Evolutionary conservation across 2,797 vertebrate species (phyloP), one percentile per base, ranked within the genome.

Genomic region (Crenuchus spilurus): DNA sequence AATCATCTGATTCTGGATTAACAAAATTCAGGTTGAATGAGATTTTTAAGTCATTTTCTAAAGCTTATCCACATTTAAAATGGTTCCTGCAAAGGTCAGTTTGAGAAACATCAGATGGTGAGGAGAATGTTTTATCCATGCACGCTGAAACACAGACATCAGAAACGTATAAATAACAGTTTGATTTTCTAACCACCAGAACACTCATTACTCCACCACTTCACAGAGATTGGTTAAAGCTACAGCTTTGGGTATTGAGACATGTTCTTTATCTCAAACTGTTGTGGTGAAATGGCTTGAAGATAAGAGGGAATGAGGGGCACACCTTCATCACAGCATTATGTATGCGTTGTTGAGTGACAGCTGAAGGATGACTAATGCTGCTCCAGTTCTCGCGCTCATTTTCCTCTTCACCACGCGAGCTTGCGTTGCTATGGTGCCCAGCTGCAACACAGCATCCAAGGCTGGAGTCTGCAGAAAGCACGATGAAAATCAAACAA

Each of bases 351-450:
- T 35, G 24, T 75, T 80, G 73, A 80, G 33, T 71, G 72, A 75
- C 75, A 82, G 77, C 66, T 70, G 62, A 57, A 42, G 31, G 55
- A 74, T 76, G 75, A 78, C 60, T 78, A 80, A 78, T 60, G 70
- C 63, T 49, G 13, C 66, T 74, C 61, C 13, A 37, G 49, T 70
- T 78, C 65, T 52, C 35, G 58, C 65, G 35, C 61, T 72, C 28
- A 46, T 69, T 75, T 67, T 76, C 70, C 55, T 44, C 60, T 71
- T 48, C 5, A 33, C 66, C 60, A 39, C 22, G 24, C 44, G 65
- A 67, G 41, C 46, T 57, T 44, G 62, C 9, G 57, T 80, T 70
- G 77, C 79, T 58, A 76, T 82, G 77, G 75, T 20, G 62, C 68
- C 52, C 77, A 60, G 77, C 63, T 63, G 60, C 58, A 70, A 37